These are phyloP conservation scores for Capromys pilorides DNA, from an alignment of 2,797 vertebrate genomes.

Conservation along the genomic window DNA sequence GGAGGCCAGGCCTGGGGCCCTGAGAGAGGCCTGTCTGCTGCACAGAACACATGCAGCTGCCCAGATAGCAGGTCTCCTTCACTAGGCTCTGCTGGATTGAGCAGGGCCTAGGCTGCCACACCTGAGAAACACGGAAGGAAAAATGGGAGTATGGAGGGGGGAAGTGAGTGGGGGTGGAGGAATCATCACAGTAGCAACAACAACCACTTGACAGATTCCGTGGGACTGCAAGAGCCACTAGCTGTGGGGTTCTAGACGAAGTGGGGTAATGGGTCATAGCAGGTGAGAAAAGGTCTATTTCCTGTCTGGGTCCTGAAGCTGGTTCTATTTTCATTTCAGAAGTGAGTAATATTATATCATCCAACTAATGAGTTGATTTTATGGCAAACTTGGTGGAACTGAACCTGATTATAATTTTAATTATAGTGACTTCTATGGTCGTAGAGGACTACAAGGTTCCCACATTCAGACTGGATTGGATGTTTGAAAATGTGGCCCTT, in stretches of 20 bases:
- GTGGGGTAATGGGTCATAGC: background rate
- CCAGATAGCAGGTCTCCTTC: background rate
- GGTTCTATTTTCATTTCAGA: conserved; percentile 23
- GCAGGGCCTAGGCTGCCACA: background rate
- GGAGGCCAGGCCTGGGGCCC: too few species aligned
- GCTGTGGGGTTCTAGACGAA: background rate
- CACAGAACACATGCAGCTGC: background rate
- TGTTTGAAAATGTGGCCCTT: background rate
- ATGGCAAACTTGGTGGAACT: background rate
- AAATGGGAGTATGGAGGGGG: background rate
- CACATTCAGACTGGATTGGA: background rate
- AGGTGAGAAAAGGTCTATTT: background rate
- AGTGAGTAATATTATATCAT: background rate
- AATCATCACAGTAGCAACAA: background rate
- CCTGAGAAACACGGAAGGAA: background rate
- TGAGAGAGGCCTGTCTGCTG: background rate
- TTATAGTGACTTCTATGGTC: background rate
- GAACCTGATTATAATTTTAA: background rate
- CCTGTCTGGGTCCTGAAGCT: background rate
- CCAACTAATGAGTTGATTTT: background rate
- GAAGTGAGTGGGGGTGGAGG: background rate
- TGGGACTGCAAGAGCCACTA: too few species aligned
- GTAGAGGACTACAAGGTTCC: background rate
- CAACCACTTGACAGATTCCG: background rate
- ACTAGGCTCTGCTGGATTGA: background rate